Conservation (phyloP, 1,140 invertebrate genomes). For the Aphis gossypii region DNA sequence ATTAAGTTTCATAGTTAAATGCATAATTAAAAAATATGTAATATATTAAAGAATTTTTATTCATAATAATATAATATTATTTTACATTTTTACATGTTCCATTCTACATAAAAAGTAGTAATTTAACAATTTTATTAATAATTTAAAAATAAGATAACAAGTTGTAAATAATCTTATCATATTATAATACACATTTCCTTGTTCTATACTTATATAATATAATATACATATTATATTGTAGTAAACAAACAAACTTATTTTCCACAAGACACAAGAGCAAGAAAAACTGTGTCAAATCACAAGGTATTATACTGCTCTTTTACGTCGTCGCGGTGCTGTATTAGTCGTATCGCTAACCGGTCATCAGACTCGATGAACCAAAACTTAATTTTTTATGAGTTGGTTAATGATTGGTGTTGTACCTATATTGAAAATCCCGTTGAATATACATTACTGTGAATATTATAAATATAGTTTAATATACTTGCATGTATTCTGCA, state of each 20-base stretch:
- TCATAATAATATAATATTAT: too few species aligned
- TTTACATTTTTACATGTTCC: too few species aligned
- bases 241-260: background rate
- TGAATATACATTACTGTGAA: background rate
- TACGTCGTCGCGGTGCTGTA: background rate
- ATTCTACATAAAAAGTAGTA: background rate
- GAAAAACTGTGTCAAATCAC: background rate
- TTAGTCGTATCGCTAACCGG: background rate
- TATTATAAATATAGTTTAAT: background rate
- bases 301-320: background rate
- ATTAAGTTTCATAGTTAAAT: too few species aligned
- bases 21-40: too few species aligned
- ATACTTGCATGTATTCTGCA: background rate
- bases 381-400: background rate
- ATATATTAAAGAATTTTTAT: too few species aligned
- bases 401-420: background rate
- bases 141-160: background rate
- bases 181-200: background rate
- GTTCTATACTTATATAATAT: background rate
- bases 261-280: background rate
- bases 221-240: background rate
- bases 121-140: background rate
- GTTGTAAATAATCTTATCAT: background rate
- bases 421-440: background rate
- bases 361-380: slow-evolving; percentile 12